These are phyloP conservation scores for Entomobrya proxima DNA, from an alignment of 2,888 invertebrate genomes.

Conservation along the genomic window DNA sequence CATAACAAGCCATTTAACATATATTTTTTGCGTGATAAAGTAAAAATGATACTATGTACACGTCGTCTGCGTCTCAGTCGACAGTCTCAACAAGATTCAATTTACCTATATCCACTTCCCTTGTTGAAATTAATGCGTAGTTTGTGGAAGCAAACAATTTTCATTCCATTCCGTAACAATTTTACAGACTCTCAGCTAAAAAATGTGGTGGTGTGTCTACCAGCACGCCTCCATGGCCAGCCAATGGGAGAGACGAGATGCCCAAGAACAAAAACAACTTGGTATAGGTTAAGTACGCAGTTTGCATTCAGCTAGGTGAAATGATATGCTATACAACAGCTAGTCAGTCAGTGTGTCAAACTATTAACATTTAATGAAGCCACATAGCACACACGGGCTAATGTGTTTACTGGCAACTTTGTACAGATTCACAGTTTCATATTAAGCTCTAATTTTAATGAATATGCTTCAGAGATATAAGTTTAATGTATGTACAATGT, in stretches of 20 bases:
- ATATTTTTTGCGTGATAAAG: too few relatives aligned
- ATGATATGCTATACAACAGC: background rate
- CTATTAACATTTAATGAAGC: too few relatives aligned
- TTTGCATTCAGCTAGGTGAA: background rate
- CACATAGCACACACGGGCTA: too few relatives aligned
- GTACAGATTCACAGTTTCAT: background rate
- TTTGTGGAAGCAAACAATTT: too few relatives aligned
- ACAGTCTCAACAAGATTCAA: too few relatives aligned
- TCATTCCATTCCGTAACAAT: constrained; percentile 1
- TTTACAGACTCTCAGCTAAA: background rate
- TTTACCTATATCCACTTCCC: too few relatives aligned
- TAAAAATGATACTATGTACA: too few relatives aligned
- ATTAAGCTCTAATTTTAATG: background rate
- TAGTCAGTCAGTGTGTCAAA: too few relatives aligned
- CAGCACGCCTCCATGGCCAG: constrained; percentile 9
- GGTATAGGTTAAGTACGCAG: background rate
- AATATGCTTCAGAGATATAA: background rate
- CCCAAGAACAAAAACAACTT: background rate
- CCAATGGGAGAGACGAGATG: constrained; percentile 10
- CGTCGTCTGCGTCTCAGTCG: too few relatives aligned
- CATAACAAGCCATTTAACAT: too few relatives aligned
- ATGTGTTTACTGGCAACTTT: too few relatives aligned
- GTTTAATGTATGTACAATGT: background rate
- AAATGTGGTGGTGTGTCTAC: constrained; percentile 19
- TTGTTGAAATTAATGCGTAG: too few relatives aligned